Percentiles rank a stretch among this genome's conserved stretches.
phyloP scores from a whole-genome alignment of 2,797 vertebrate species.

The Neosilurus hyrtlii region DNA sequence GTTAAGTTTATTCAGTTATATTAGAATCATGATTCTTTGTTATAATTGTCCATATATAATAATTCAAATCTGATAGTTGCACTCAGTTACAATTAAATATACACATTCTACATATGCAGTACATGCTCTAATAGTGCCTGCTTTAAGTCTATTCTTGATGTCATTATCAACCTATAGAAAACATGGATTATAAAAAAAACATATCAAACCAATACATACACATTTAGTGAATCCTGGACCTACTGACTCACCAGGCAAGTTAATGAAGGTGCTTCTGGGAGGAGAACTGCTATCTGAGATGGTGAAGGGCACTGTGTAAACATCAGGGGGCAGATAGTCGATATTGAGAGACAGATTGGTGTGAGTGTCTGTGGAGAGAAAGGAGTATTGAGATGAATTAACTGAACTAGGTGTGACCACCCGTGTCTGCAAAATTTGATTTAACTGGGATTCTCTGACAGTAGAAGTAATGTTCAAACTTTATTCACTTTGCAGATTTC shows the following conservation, averaged over 20 bases:
- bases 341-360: slow-evolving; percentile 80
- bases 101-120: background rate
- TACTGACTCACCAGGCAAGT: slow-evolving; percentile 71
- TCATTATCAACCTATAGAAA: background rate
- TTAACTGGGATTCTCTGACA: background rate
- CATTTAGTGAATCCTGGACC: background rate
- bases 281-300: slow-evolving; percentile 78
- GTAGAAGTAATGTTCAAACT: background rate
- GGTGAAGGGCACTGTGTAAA: slow-evolving; percentile 77
- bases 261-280: slow-evolving; percentile 77
- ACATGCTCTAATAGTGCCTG: background rate
- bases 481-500: background rate
- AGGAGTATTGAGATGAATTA: background rate
- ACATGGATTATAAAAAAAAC: background rate
- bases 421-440: background rate
- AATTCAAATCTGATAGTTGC: background rate
- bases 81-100: background rate
- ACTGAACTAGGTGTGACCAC: background rate
- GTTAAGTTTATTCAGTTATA: background rate
- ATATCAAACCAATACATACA: background rate
- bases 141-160: background rate
- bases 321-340: slow-evolving; percentile 74
- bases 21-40: background rate
- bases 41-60: too few species aligned
- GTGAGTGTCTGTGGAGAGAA: slow-evolving; percentile 71